Conservation (phyloP, 2,888 invertebrate genomes). For the Acanthosepion esculentum region DNA sequence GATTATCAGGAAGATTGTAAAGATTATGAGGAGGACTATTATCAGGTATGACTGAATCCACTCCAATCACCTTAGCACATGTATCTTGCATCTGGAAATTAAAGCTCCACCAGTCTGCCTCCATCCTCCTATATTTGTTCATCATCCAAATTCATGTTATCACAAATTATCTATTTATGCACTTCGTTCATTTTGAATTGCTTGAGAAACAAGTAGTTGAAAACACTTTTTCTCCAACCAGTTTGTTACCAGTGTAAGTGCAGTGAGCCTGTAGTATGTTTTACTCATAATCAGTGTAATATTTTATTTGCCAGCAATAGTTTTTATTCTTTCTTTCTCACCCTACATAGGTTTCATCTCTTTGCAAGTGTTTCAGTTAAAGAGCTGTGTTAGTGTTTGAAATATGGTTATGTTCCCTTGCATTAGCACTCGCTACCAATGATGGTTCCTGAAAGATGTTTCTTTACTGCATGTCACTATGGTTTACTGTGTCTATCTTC, state of each 20-base stretch:
- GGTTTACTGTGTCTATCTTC: constrained; percentile 17
- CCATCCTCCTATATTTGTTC: constrained; percentile 39
- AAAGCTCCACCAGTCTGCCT: constrained; percentile 45
- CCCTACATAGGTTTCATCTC: constrained; percentile 4
- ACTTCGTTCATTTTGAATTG: constrained; percentile 45
- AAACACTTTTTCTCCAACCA: constrained; percentile 39
- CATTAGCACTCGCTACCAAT: constrained; percentile 35
- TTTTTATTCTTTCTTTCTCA: constrained; percentile 39
- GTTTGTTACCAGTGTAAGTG: constrained; percentile 45
- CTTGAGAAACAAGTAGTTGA: constrained; percentile 45
- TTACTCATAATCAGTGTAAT: constrained; percentile 38
- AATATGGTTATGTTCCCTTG: constrained; percentile 35
- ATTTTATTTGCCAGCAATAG: constrained; percentile 21
- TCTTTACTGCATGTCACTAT: constrained; percentile 16
- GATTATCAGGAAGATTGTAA: constrained; percentile 45
- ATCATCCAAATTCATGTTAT: constrained; percentile 39
- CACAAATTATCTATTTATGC: constrained; percentile 46
- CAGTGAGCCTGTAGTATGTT: constrained; percentile 39
- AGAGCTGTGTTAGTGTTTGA: constrained; percentile 40
- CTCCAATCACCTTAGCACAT: constrained; percentile 44
- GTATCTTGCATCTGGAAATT: constrained; percentile 46
- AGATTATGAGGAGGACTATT: constrained; percentile 47
- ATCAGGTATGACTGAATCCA: constrained; percentile 47
- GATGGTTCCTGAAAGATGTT: neutral
- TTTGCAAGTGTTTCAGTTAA: constrained; percentile 41